Evolutionary conservation across 2,888 invertebrate species (phyloP).

Genomic region (Papilio demoleus): DNA sequence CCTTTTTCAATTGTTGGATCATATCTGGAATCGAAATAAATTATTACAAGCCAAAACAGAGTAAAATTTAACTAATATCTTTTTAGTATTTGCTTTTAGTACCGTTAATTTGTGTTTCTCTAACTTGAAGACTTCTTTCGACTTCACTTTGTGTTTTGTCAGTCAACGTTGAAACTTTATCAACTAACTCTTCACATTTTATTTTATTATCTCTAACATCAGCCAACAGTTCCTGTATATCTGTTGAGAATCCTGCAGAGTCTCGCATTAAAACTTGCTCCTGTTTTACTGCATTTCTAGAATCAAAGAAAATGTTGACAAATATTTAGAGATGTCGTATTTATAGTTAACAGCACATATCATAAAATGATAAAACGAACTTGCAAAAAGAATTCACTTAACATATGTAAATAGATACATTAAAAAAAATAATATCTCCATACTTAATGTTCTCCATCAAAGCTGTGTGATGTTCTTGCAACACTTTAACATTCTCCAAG

Average conservation of each 20-base stretch:
- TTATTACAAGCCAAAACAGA: background rate
- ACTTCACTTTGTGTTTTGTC: slow-evolving; percentile 72
- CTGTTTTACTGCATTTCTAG: slow-evolving; percentile 79
- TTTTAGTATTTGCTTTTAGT: too few relatives aligned
- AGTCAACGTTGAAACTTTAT: slow-evolving; percentile 73
- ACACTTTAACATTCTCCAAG: slow-evolving; percentile 69
- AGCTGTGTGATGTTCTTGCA: slow-evolving; percentile 79
- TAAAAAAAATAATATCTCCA: slow-evolving; percentile 39
- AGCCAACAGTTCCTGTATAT: slow-evolving; percentile 74
- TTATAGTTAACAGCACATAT: too few relatives aligned
- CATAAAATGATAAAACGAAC: too few relatives aligned
- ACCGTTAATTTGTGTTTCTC: slow-evolving; percentile 84
- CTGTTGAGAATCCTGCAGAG: slow-evolving; percentile 76
- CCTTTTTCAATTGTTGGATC: slow-evolving; percentile 81
- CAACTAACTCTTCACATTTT: slow-evolving; percentile 72
- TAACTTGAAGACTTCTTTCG: slow-evolving; percentile 76
- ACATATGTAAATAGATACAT: too few relatives aligned
- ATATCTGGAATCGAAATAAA: slow-evolving; percentile 79
- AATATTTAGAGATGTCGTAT: too few relatives aligned
- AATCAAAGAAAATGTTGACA: slow-evolving; percentile 36
- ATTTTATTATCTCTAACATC: slow-evolving; percentile 77
- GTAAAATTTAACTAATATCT: too few relatives aligned
- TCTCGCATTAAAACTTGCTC: slow-evolving; percentile 79
- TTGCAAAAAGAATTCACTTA: too few relatives aligned
- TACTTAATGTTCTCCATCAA: slow-evolving; percentile 84